These are phyloP conservation scores for Anarrhichthys ocellatus DNA, from an alignment of 2,113 vertebrate genomes.

Conservation along the genomic window DNA sequence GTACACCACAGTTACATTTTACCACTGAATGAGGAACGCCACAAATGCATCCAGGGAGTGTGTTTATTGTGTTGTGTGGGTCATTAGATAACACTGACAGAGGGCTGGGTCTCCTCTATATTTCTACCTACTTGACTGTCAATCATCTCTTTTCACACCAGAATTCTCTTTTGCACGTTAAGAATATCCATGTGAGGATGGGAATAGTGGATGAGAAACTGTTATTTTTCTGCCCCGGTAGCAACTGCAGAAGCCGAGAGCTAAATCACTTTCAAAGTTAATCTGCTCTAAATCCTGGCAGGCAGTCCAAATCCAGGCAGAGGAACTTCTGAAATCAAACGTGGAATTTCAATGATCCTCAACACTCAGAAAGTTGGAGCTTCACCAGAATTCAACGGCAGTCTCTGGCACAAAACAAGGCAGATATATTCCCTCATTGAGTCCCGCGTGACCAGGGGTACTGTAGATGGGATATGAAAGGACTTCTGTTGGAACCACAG, in stretches of 20 bases:
- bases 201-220: conserved; percentile 38
- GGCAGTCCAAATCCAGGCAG: conserved; percentile 67
- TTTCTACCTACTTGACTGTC: conserved; percentile 15
- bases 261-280: conserved; percentile 79
- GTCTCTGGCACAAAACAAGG: conserved; percentile 15
- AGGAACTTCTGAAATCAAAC: conserved; percentile 72
- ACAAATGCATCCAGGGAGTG: conserved; percentile 23
- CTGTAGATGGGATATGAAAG: background rate
- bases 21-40: conserved; percentile 31
- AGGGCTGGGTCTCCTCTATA: conserved; percentile 7
- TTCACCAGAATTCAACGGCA: conserved; percentile 35
- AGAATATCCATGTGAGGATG: conserved; percentile 39
- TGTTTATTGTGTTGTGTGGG: background rate
- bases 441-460: background rate
- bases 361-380: conserved; percentile 19
- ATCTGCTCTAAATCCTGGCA: conserved; percentile 76
- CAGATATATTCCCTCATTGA: conserved; percentile 12
- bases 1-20: conserved; percentile 13
- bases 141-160: conserved; percentile 37
- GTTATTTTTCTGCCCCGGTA: conserved; percentile 41
- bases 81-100: background rate
- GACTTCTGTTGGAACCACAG: conserved; percentile 20
- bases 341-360: conserved; percentile 63
- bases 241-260: conserved; percentile 59
- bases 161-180: conserved; percentile 25